These are phyloP conservation scores for Abrostola tripartita DNA, from an alignment of 2,888 invertebrate species.

Conservation along the genomic window DNA sequence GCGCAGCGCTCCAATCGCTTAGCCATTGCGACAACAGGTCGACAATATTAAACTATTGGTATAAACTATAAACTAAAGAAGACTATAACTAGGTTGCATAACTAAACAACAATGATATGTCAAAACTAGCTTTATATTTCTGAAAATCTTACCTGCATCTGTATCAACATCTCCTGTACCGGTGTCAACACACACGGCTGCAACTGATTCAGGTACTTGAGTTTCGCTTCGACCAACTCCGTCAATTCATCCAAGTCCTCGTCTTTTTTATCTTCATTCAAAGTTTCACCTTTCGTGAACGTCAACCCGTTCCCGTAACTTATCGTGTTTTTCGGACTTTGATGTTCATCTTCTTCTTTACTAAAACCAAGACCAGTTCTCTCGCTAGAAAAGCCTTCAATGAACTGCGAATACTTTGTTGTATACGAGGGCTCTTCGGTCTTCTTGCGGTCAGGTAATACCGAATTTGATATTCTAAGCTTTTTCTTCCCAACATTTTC, in stretches of 20 bases:
- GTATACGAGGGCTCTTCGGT: constrained; percentile 76
- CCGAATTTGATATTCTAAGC: constrained; percentile 81
- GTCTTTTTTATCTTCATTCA: constrained; percentile 79
- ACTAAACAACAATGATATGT: no score
- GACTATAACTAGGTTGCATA: no score
- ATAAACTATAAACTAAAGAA: no score
- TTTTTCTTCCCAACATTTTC: constrained; percentile 75
- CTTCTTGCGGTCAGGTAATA: constrained; percentile 75
- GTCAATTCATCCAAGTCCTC: constrained; percentile 76
- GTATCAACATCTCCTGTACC: constrained; percentile 87
- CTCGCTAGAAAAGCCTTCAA: constrained; percentile 82
- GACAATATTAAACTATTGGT: no score
- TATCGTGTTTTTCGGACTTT: constrained; percentile 75
- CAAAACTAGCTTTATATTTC: no score
- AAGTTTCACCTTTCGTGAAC: constrained; percentile 86
- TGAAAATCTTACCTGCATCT: constrained; percentile 85
- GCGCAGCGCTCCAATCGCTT: no score
- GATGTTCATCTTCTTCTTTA: constrained; percentile 66
- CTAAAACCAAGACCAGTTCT: constrained; percentile 85
- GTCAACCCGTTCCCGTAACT: constrained; percentile 81
- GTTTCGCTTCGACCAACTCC: constrained; percentile 84
- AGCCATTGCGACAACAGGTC: no score
- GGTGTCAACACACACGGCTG: constrained; percentile 83
- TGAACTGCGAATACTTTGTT: constrained; percentile 82
- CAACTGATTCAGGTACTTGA: constrained; percentile 85